Evolutionary conservation across 92 coral and sea anemone genomes (phyloP), one percentile per base, ranked within the genome.

Genomic region (Porites lobata): DNA sequence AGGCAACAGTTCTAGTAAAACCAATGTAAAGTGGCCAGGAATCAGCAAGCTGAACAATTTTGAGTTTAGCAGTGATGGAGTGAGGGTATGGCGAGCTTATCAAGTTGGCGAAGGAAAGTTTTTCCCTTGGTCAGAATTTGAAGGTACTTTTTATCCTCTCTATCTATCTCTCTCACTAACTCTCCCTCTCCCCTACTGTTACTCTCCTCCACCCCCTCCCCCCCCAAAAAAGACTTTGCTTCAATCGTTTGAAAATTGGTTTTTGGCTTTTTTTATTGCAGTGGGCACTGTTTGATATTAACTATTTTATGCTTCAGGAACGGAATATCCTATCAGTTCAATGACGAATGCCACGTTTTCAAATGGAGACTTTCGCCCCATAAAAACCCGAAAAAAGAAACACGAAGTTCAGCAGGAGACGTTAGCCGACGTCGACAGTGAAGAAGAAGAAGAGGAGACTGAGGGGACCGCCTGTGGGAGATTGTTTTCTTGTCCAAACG

Each of bases 1-100:
- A 32, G 77, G 80, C 75, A 47, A 80, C 69, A n/a, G 75, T 32
- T 50, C 63, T 13, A 68, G 57, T 20, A 68, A 75, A 8, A 59
- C 59, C 11, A 78, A 26, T 7, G 79, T 66, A 20, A 89, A 89
- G 76, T 76, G 47, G 84, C 50, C 65, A 51, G 86, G 92, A 76
- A 77, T 83, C 62, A 89, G 87, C 74, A 76, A 82, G 56, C 79
- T 89, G 21, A 88, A 88, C 24, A 88, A 88, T 24, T 88, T 88
- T 69, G 83, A 88, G 17, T 73, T 75, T 26, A n/a, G 17, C 26
- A 32, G 72, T 5, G 72, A 78, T 6, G 92, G 85, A 52, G 57
- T 84, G 12, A 70, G 32, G 13, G 85, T 78, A 18, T 66, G 92
- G 85, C 47, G 71, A 54, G 92, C 86, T 19, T 90, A 84, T 73